Conservation (phyloP, 2,888 invertebrate genomes). For the Hedychridium roseum region DNA sequence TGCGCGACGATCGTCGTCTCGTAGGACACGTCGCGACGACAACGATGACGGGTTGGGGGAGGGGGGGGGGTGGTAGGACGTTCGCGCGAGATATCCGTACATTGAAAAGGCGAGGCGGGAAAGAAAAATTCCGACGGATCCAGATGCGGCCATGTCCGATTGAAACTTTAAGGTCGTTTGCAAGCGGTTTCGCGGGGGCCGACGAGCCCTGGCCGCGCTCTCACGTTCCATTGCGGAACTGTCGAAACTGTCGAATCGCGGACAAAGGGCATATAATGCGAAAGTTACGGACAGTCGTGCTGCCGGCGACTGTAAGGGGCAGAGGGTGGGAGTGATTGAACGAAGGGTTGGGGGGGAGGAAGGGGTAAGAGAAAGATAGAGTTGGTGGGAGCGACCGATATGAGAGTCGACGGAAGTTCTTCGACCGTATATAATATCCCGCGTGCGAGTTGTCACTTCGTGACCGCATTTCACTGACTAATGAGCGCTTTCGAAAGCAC, state of each 20-base stretch:
- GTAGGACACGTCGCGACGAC: neutral
- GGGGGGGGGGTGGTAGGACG: constrained; percentile 12
- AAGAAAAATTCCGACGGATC: constrained; percentile 32
- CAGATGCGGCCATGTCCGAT: constrained; percentile 37
- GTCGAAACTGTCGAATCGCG: constrained; percentile 57
- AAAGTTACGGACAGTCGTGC: constrained; percentile 50
- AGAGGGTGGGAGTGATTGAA: neutral
- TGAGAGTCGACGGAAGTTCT: constrained; percentile 54
- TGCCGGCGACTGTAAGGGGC: constrained; percentile 5
- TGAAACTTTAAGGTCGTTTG: constrained; percentile 52
- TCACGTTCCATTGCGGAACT: constrained; percentile 53
- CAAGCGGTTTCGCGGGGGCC: constrained; percentile 35
- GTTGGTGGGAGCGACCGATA: constrained; percentile 38
- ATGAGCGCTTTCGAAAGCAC: constrained; percentile 55
- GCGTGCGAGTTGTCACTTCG: constrained; percentile 53
- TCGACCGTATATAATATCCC: constrained; percentile 51
- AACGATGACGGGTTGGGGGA: neutral
- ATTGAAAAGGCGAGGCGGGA: constrained; percentile 1
- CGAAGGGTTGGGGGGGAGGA: neutral
- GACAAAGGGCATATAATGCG: constrained; percentile 57
- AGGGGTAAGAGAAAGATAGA: constrained; percentile 8
- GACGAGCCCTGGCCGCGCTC: constrained; percentile 32
- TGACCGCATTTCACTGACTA: constrained; percentile 57
- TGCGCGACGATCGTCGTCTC: neutral
- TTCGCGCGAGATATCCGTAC: too few relatives aligned